phyloP scores from a whole-genome alignment of 30 jellyfish, hydroid and myxozoan species.

The Aurelia sp. region DNA sequence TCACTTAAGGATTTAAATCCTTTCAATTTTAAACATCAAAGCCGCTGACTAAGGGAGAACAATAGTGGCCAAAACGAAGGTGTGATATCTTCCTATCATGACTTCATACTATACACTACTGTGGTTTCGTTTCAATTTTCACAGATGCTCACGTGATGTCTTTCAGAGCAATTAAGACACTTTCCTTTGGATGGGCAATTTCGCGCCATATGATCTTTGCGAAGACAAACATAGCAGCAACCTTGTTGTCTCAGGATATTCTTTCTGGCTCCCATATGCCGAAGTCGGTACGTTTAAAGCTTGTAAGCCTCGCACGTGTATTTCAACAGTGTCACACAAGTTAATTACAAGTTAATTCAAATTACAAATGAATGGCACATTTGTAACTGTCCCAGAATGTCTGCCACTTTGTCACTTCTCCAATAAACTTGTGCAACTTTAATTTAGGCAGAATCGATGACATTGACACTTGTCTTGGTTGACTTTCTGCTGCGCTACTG shows the following conservation, averaged over 20 bases:
- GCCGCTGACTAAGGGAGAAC: too few relatives aligned
- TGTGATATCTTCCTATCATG: too few relatives aligned
- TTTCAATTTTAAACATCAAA: too few relatives aligned
- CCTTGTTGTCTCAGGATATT: constrained; percentile 22
- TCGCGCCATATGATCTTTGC: constrained; percentile 18
- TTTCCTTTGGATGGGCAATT: constrained; percentile 26
- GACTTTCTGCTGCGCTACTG: too few relatives aligned
- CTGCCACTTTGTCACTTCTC: constrained; percentile 40
- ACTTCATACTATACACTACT: too few relatives aligned
- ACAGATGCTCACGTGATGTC: constrained; percentile 35
- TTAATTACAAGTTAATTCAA: too few relatives aligned
- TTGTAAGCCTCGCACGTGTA: constrained; percentile 27
- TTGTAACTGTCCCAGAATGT: constrained; percentile 37
- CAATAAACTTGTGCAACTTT: constrained; percentile 17
- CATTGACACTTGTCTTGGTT: not conserved
- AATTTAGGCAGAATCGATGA: constrained; percentile 21
- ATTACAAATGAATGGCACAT: constrained; percentile 45
- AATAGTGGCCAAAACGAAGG: too few relatives aligned
- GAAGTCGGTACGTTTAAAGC: constrained; percentile 20
- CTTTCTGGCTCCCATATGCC: constrained; percentile 22
- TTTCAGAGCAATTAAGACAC: constrained; percentile 22
- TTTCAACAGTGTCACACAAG: constrained; percentile 6
- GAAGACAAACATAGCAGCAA: constrained; percentile 8
- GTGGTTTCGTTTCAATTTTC: not conserved
- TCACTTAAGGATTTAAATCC: too few relatives aligned